Percentiles rank a stretch among this genome's conserved stretches.
Evolutionary conservation across 2,113 vertebrate genomes (phyloP).

Genomic region (Cranoglanis bouderius): DNA sequence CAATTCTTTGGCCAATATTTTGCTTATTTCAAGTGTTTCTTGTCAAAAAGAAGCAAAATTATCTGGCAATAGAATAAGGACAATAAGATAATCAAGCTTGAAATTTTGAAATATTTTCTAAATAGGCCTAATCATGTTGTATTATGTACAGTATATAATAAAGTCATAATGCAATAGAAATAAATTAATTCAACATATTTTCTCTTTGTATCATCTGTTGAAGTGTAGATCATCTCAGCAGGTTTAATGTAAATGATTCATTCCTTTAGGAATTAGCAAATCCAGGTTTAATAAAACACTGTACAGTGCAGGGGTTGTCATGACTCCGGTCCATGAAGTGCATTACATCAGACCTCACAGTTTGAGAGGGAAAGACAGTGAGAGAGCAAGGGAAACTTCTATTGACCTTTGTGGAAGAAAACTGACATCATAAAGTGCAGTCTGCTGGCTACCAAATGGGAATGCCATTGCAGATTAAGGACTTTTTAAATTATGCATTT

Average conservation of each 20-base stretch:
- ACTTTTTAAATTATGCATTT: slow-evolving; percentile 77
- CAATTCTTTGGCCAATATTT: no score
- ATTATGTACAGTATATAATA: no score
- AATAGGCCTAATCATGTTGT: no score
- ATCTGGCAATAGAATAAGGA: no score
- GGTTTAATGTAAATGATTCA: background rate
- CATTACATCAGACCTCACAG: slow-evolving; percentile 50
- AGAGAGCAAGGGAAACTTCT: slow-evolving; percentile 57
- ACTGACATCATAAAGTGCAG: slow-evolving; percentile 77
- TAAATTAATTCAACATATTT: background rate
- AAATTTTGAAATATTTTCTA: no score
- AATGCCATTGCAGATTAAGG: slow-evolving; percentile 76
- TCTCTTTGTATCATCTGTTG: background rate
- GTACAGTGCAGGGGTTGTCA: slow-evolving; percentile 48
- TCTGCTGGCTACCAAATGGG: slow-evolving; percentile 74
- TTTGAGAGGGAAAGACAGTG: background rate
- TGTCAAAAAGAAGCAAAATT: no score
- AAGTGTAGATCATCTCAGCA: background rate
- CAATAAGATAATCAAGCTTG: no score
- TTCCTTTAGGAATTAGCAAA: background rate
- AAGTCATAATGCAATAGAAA: background rate
- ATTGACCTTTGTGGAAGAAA: slow-evolving; percentile 74
- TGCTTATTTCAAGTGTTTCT: no score
- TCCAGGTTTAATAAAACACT: background rate
- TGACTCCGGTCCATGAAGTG: slow-evolving; percentile 65